These are phyloP conservation scores for Columbina picui DNA, from an alignment of 2,113 vertebrate species.

Conservation along the genomic window DNA sequence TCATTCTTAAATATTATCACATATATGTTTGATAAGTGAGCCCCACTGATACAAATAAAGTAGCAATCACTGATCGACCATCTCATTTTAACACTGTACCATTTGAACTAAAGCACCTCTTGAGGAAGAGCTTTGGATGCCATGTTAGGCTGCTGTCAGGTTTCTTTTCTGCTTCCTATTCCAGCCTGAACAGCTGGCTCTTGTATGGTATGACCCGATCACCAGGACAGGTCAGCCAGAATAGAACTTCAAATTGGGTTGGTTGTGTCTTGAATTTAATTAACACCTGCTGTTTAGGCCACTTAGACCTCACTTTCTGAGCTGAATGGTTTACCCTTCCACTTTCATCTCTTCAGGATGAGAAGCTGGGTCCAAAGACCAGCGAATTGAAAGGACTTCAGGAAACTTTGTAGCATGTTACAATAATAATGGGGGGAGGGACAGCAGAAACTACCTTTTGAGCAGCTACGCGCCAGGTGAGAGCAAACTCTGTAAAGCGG, in stretches of 20 bases:
- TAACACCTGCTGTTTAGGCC: conserved; percentile 51
- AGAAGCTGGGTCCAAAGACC: conserved; percentile 33
- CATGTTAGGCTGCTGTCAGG: not conserved
- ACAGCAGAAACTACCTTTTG: conserved; percentile 9
- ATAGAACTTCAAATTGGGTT: conserved; percentile 60
- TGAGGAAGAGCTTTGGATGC: conserved; percentile 12
- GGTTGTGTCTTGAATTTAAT: conserved; percentile 51
- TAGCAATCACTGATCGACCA: not conserved
- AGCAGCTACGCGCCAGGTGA: not conserved
- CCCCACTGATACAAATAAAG: not conserved
- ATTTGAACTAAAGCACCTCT: not conserved
- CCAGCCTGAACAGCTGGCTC: not conserved
- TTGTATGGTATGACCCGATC: conserved; percentile 5
- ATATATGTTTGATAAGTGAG: fast-evolving
- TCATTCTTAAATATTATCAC: not conserved
- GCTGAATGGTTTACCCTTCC: conserved; percentile 22
- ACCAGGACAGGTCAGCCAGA: conserved; percentile 48
- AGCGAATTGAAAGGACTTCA: conserved; percentile 11
- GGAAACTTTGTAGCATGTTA: conserved; percentile 44
- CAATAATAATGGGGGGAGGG: not conserved
- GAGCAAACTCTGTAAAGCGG: conserved; percentile 2
- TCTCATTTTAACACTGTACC: not conserved
- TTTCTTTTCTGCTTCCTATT: not conserved
- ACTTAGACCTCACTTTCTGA: conserved; percentile 11
- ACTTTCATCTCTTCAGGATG: conserved; percentile 55